Conservation (phyloP, 37 sponge, comb jelly and placozoan genomes). For the Cliona cf. orientalis region DNA sequence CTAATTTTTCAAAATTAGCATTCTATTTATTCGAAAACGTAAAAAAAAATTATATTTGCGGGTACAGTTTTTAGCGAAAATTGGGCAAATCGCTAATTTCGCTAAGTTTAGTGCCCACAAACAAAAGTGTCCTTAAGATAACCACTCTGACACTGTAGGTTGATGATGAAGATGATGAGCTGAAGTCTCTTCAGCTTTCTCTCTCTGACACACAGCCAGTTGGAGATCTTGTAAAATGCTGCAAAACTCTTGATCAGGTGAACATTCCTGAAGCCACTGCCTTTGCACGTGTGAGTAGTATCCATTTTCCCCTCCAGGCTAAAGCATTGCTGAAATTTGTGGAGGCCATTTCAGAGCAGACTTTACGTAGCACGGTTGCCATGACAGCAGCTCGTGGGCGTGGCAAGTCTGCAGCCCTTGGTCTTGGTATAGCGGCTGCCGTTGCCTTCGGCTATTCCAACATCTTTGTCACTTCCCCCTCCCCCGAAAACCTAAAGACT, state of each 20-base stretch:
- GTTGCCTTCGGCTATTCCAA: conserved; percentile 97
- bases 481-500: conserved; percentile 95
- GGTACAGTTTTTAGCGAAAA: too few relatives aligned
- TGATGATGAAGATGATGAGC: too few relatives aligned
- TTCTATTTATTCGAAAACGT: too few relatives aligned
- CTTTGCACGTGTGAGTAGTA: conserved; percentile 16
- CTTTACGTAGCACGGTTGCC: conserved; percentile 83
- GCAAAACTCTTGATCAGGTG: conserved; percentile 90
- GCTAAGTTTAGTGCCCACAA: too few relatives aligned
- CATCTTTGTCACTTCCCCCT: conserved; percentile 95
- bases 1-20: too few relatives aligned
- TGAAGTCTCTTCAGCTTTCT: conserved; percentile 76
- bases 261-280: conserved; percentile 8
- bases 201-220: conserved; percentile 92
- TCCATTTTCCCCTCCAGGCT: conserved; percentile 48
- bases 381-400: conserved; percentile 97
- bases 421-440: conserved; percentile 88
- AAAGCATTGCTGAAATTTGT: conserved; percentile 90
- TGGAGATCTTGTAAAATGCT: conserved; percentile 65
- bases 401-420: conserved; percentile 96
- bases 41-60: too few relatives aligned
- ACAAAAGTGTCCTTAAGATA: too few relatives aligned
- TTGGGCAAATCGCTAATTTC: too few relatives aligned
- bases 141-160: too few relatives aligned
- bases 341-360: conserved; percentile 96